A percentile compares a stretch with the other conserved stretches of the same genome.
phyloP scores from a whole-genome alignment of 2,113 vertebrate genomes.

The Neofelis nebulosa region DNA sequence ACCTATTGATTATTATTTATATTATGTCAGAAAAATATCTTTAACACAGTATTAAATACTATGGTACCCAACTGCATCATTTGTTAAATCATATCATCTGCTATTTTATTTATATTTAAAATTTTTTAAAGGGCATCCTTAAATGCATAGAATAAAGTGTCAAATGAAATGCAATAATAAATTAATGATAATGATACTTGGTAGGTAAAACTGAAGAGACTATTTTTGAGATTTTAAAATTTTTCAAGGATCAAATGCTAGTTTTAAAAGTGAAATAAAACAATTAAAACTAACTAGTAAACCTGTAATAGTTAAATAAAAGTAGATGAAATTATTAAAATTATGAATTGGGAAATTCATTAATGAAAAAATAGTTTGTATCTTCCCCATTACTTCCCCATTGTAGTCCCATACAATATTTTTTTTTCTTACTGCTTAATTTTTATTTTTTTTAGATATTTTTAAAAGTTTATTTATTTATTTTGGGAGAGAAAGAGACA shows the following conservation, averaged over 20 bases:
- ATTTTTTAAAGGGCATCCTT: neutral
- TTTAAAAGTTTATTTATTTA: too few relatives aligned
- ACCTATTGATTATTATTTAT: neutral
- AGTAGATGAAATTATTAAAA: neutral
- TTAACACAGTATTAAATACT: neutral
- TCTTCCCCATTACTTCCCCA: neutral
- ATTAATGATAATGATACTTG: neutral
- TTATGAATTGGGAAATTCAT: neutral
- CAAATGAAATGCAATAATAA: slow-evolving; percentile 3
- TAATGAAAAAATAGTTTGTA: neutral
- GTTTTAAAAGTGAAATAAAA: neutral
- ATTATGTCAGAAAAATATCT: neutral
- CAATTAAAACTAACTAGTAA: neutral
- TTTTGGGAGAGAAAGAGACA: too few relatives aligned
- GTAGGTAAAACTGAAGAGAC: neutral
- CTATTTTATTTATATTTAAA: neutral
- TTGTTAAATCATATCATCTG: neutral
- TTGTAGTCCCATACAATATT: neutral
- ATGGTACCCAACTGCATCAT: neutral
- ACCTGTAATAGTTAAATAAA: neutral
- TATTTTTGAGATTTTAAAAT: neutral
- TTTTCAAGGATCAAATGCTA: neutral
- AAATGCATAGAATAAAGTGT: neutral
- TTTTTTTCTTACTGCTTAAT: neutral
- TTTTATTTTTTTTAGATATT: neutral